Evolutionary conservation across 1,140 invertebrate genomes (phyloP).

Genomic region (Drosophila insularis): DNA sequence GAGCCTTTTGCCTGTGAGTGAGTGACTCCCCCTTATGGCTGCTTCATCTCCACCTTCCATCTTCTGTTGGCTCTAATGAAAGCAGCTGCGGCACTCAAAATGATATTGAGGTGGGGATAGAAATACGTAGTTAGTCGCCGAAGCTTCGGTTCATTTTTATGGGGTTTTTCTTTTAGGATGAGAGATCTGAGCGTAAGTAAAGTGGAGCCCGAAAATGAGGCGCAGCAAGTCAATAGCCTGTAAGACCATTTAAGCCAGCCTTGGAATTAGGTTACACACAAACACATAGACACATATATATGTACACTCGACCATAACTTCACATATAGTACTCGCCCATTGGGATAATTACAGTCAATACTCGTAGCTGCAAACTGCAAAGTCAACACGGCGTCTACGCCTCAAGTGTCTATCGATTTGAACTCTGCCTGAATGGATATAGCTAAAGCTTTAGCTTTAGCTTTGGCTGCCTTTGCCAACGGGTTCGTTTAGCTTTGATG

Average conservation of each 20-base stretch:
- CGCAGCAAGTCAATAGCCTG: conserved; percentile 71
- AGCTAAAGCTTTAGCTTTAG: conserved; percentile 23
- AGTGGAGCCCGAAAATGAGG: conserved; percentile 41
- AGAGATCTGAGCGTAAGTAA: conserved; percentile 43
- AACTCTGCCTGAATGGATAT: conserved; percentile 22
- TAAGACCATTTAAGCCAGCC: conserved; percentile 72
- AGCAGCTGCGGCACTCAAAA: conserved; percentile 64
- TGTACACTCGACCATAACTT: not conserved
- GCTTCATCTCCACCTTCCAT: conserved; percentile 20
- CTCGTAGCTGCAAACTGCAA: conserved; percentile 56
- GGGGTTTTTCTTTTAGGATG: conserved; percentile 41
- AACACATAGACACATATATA: conserved; percentile 18
- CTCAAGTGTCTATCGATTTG: conserved; percentile 62
- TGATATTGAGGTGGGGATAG: conserved; percentile 12
- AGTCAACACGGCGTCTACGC: conserved; percentile 49
- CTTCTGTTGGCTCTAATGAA: conserved; percentile 62
- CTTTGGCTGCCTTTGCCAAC: conserved; percentile 22
- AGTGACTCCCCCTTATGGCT: conserved; percentile 26
- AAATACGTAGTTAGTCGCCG: conserved; percentile 11
- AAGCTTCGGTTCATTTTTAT: conserved; percentile 19
- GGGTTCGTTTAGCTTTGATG: conserved; percentile 8
- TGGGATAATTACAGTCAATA: conserved; percentile 51
- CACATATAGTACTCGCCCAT: not conserved
- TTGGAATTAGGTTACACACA: conserved; percentile 66
- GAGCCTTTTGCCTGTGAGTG: conserved; percentile 66